A percentile compares a stretch with the other conserved stretches of the same genome.
phyloP scores from a whole-genome alignment of 1,140 invertebrate species.

The Nymphalis io region DNA sequence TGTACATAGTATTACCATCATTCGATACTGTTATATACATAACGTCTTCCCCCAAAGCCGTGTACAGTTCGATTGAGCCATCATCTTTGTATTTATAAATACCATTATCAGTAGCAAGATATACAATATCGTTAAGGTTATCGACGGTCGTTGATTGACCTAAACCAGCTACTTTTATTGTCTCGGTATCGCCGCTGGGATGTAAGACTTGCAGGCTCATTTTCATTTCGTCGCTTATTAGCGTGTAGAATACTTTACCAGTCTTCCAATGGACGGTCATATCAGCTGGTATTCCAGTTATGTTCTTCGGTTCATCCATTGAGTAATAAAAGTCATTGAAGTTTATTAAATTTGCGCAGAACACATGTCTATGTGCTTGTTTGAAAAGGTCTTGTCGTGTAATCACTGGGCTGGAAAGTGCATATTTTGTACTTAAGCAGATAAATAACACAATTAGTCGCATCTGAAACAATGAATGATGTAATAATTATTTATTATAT shows the following conservation, averaged over 20 bases:
- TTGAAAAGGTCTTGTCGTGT: conserved; percentile 50
- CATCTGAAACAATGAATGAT: conserved; percentile 56
- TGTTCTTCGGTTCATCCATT: conserved; percentile 49
- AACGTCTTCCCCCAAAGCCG: conserved; percentile 67
- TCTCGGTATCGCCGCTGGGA: conserved; percentile 55
- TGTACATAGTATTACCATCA: conserved; percentile 62
- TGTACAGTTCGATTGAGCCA: conserved; percentile 54
- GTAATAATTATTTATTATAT: not conserved
- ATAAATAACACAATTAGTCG: conserved; percentile 41
- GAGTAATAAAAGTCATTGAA: conserved; percentile 66
- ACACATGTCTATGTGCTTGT: conserved; percentile 45
- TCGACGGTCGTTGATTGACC: conserved; percentile 69
- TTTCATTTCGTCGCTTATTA: conserved; percentile 71
- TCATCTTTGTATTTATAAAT: conserved; percentile 74
- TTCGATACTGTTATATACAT: conserved; percentile 67
- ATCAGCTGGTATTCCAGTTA: conserved; percentile 67
- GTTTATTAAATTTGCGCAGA: conserved; percentile 56
- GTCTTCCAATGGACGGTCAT: conserved; percentile 73
- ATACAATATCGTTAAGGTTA: conserved; percentile 73
- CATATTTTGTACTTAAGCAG: conserved; percentile 20
- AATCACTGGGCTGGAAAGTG: conserved; percentile 50
- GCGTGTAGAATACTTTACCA: conserved; percentile 64
- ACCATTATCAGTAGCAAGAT: conserved; percentile 73
- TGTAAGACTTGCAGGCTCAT: conserved; percentile 66
- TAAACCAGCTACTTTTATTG: conserved; percentile 63